Conservation (phyloP, 1,140 invertebrate species). For the Brachionus calyciflorus region DNA sequence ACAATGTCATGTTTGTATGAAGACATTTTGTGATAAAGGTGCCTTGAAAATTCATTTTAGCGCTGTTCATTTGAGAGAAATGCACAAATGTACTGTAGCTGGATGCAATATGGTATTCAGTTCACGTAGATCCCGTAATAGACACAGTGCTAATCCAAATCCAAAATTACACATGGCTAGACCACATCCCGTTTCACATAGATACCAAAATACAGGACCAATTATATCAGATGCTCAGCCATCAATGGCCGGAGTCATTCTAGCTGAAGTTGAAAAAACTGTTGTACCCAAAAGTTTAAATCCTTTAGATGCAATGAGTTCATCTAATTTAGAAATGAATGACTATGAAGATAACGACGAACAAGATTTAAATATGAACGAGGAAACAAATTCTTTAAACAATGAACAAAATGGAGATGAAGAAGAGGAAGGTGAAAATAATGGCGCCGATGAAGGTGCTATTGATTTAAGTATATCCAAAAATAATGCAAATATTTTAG, state of each 20-base stretch:
- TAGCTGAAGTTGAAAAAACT: constrained; percentile 46
- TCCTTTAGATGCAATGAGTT: not conserved
- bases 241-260: constrained; percentile 44
- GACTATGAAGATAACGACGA: not conserved
- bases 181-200: constrained; percentile 35
- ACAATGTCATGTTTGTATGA: constrained; percentile 94
- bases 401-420: not conserved
- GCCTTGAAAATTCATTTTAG: constrained; percentile 99
- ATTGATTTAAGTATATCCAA: not conserved
- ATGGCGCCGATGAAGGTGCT: not conserved
- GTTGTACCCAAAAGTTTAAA: not conserved
- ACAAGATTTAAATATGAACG: too few species aligned
- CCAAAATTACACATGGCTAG: constrained; percentile 88
- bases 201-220: constrained; percentile 40
- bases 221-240: constrained; percentile 41
- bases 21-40: constrained; percentile 99
- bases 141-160: constrained; percentile 96
- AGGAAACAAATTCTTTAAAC: constrained; percentile 9
- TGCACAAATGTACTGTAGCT: constrained; percentile 97
- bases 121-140: constrained; percentile 85
- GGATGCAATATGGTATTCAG: constrained; percentile 99
- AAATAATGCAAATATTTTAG: not conserved
- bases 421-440: not conserved
- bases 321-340: not conserved
- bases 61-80: constrained; percentile 94